Base-by-base conservation (phyloP, 2,113 vertebrate species). In the Osmerus eperlanus region DNA sequence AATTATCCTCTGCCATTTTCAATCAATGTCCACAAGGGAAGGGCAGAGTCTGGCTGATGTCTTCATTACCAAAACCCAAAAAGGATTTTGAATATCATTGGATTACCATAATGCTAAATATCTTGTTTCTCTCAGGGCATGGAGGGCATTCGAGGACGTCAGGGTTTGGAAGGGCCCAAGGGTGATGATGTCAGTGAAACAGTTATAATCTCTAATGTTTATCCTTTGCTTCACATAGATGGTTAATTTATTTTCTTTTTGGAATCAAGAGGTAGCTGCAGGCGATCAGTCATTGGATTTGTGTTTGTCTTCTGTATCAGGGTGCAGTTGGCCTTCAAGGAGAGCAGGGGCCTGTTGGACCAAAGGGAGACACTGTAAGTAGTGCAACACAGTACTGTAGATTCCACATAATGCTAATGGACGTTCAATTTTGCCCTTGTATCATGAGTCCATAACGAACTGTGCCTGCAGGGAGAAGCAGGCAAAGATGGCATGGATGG, bases 81-180 rank as follows among this genome's bases (percentile, higher is more conserved):
- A 25, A 11, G 19, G 71, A 60, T 32, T 56, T 55, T 4, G 41
- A 19, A 36, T 19, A 53, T 29, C 16, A n/a, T 47, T 13, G 55
- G 8, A 61, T 3, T n/a, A 36, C 41, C 41, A 11, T 47, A 53
- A 32, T 47, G 21, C n/a, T 28, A 67, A 36, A 68, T 52, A 3
- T 60, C 25, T 82, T 32, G 56, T 29, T 13, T 72, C 28, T 72
- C 5, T 71, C 75, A 93, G 93, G 93, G 93, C 41, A 74, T 90
- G 74, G 91, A 94, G 79, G 93, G 92, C 67, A 68, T 90, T 68
- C 86, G 92, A 76, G 93, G 93, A 69, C 88, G 89, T 56, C 85
- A 82, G 62, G 92, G 93, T 73, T 69, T 88, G 67, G 72, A 81
- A 8, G 93, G 93, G 0, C 77, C 83, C 0, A 93, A 92, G 77